Evolutionary conservation across 2,888 invertebrate species (phyloP).

Genomic region (Pristionchus fissidentatus): DNA sequence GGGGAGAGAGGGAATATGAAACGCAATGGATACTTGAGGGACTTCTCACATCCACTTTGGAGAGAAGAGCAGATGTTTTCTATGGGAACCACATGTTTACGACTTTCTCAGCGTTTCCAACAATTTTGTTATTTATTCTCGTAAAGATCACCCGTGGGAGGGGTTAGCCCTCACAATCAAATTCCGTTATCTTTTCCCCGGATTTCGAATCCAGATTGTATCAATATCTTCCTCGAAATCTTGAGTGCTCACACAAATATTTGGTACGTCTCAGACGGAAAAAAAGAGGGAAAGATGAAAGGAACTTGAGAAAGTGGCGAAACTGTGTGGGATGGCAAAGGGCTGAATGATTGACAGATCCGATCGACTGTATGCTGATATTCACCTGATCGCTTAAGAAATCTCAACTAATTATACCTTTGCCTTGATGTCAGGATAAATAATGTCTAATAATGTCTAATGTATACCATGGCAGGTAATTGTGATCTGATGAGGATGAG

Average conservation of each 20-base stretch:
- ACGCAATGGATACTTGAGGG: no score
- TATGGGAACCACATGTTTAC: no score
- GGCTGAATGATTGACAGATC: slow-evolving; percentile 29
- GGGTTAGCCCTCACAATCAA: no score
- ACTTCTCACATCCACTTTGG: no score
- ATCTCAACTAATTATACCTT: not conserved
- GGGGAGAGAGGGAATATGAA: no score
- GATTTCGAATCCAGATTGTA: slow-evolving; percentile 18
- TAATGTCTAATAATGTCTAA: no score
- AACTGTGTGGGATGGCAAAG: slow-evolving; percentile 13
- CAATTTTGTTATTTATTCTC: no score
- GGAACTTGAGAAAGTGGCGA: not conserved
- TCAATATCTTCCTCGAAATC: slow-evolving; percentile 17
- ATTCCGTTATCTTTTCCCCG: slow-evolving; percentile 10
- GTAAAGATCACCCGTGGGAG: no score
- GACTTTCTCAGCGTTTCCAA: no score
- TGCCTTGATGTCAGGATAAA: no score
- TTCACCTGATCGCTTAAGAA: not conserved
- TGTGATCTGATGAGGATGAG: not conserved
- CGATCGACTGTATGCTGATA: not conserved
- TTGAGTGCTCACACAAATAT: slow-evolving; percentile 31
- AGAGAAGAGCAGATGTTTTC: no score
- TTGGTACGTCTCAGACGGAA: not conserved
- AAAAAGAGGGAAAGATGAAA: not conserved
- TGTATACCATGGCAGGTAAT: not conserved